These are phyloP conservation scores for Drosophila grimshawi DNA, from an alignment of 1,140 invertebrate species.

Conservation along the genomic window DNA sequence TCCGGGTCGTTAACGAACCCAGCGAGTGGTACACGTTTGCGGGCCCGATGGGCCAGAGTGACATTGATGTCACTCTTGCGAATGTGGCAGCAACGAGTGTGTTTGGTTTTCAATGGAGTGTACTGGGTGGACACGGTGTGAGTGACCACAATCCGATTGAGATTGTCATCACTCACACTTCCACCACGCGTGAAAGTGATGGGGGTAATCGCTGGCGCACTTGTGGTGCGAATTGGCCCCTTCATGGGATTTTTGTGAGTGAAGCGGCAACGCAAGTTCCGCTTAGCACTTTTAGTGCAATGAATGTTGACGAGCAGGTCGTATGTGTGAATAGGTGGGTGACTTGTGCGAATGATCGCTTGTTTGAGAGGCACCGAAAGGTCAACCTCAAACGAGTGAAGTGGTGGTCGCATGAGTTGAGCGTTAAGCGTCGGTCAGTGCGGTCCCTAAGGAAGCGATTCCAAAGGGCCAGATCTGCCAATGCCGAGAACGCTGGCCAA, in stretches of 20 bases:
- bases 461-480: neutral
- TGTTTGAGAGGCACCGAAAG: no score
- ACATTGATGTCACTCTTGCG: no score
- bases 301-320: neutral
- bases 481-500: neutral
- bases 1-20: no score
- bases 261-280: conserved; percentile 7
- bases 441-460: neutral
- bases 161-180: neutral
- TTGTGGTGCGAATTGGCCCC: neutral
- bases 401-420: neutral
- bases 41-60: no score
- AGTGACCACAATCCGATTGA: no score
- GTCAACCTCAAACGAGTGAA: no score
- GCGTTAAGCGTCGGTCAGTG: neutral
- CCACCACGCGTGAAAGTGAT: neutral
- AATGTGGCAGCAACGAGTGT: no score
- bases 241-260: neutral
- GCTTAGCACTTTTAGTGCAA: neutral
- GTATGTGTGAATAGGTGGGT: neutral
- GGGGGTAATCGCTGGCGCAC: neutral
- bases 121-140: no score
- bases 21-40: no score
- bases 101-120: no score
- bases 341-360: neutral